Conservation (phyloP, 2,888 invertebrate genomes). For the Oscheius sp. region DNA sequence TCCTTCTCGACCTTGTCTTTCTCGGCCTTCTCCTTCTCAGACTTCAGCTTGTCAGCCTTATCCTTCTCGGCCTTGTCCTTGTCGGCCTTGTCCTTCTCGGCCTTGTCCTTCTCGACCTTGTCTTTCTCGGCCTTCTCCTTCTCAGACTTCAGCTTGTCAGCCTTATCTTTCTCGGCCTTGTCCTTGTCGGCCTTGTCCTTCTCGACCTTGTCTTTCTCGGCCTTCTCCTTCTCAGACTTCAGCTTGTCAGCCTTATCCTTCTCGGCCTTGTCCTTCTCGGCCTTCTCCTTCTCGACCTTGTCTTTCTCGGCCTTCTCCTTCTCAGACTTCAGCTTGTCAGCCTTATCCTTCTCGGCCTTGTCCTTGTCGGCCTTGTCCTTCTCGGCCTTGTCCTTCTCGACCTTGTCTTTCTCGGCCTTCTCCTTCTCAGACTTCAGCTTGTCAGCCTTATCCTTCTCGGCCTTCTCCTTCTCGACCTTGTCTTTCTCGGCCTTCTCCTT, state of each 20-base stretch:
- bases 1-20: conserved; percentile 4
- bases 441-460: neutral
- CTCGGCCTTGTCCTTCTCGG: neutral
- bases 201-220: conserved; percentile 3
- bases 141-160: conserved; percentile 1
- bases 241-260: conserved; percentile 8
- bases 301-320: conserved; percentile 12
- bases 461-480: neutral
- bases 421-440: neutral
- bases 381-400: neutral
- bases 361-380: conserved; percentile 4
- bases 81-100: conserved; percentile 1
- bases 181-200: neutral
- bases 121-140: conserved; percentile 17
- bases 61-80: conserved; percentile 11
- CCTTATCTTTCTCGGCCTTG: conserved; percentile 14
- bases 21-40: conserved; percentile 9
- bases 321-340: conserved; percentile 4
- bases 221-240: neutral
- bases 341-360: neutral
- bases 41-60: neutral
- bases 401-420: neutral
- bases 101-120: conserved; percentile 3
- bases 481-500: neutral
- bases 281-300: conserved; percentile 14